Conservation (phyloP, 2,113 vertebrate species). For the Chrysochloris asiatica region DNA sequence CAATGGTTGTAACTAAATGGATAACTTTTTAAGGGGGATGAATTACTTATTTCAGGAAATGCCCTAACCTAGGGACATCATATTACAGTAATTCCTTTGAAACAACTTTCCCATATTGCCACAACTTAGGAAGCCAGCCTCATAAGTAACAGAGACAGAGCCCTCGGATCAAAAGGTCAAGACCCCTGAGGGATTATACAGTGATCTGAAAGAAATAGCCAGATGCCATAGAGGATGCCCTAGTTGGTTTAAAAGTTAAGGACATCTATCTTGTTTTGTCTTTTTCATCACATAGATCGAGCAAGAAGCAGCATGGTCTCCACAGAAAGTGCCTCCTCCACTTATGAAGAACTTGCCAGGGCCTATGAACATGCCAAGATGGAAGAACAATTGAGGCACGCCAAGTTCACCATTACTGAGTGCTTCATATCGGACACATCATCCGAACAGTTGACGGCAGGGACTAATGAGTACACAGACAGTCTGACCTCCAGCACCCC, state of each 20-base stretch:
- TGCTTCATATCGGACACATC: conserved; percentile 99
- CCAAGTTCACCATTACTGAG: conserved; percentile 99
- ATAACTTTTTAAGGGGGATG: not conserved
- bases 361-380: conserved; percentile 99
- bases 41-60: not conserved
- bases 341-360: conserved; percentile 97
- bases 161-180: not conserved
- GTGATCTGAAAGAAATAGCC: no score
- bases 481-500: conserved; percentile 99
- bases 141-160: not conserved
- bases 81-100: not conserved
- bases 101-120: not conserved
- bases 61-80: not conserved
- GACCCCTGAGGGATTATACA: fast-evolving
- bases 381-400: conserved; percentile 98
- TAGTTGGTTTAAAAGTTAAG: fast-evolving
- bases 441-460: conserved; percentile 98
- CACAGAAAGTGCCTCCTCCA: conserved; percentile 99
- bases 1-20: not conserved
- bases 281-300: conserved; percentile 85
- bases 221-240: not conserved
- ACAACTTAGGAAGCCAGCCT: not conserved
- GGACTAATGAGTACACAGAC: conserved; percentile 99
- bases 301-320: conserved; percentile 99
- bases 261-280: fast-evolving